Evolutionary conservation across 2,888 invertebrate species (phyloP).

Genomic region (Parascotia fuliginaria): DNA sequence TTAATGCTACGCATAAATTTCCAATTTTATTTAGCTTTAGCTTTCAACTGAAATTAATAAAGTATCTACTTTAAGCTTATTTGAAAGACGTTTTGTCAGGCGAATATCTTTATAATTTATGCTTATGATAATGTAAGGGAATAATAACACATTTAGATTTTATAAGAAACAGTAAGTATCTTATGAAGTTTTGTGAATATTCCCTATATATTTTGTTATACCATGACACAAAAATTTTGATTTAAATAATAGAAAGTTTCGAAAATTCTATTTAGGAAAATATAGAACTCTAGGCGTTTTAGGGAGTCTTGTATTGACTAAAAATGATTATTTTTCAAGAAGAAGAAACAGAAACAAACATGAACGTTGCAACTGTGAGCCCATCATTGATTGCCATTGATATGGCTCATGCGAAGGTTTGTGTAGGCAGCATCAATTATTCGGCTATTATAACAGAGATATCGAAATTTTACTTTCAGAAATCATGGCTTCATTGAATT

Average conservation of each 20-base stretch:
- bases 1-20: slow-evolving; percentile 46
- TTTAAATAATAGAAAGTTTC: no score
- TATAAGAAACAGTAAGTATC: no score
- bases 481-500: neutral
- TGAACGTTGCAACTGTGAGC: neutral
- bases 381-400: no score
- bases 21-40: slow-evolving; percentile 38
- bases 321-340: neutral
- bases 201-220: no score
- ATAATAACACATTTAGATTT: no score
- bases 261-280: no score
- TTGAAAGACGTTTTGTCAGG: slow-evolving; percentile 30
- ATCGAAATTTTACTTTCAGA: neutral
- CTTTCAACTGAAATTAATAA: slow-evolving; percentile 44
- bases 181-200: no score
- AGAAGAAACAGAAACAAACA: slow-evolving; percentile 9
- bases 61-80: slow-evolving; percentile 20
- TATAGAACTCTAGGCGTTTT: no score
- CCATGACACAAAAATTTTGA: no score
- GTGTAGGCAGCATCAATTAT: slow-evolving; percentile 15
- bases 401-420: slow-evolving; percentile 21
- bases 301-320: no score
- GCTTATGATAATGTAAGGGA: neutral
- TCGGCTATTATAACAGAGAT: neutral
- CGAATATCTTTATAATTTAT: slow-evolving; percentile 1